Conservation (phyloP, 2,113 vertebrate genomes). For the Tragelaphus imberbis region DNA sequence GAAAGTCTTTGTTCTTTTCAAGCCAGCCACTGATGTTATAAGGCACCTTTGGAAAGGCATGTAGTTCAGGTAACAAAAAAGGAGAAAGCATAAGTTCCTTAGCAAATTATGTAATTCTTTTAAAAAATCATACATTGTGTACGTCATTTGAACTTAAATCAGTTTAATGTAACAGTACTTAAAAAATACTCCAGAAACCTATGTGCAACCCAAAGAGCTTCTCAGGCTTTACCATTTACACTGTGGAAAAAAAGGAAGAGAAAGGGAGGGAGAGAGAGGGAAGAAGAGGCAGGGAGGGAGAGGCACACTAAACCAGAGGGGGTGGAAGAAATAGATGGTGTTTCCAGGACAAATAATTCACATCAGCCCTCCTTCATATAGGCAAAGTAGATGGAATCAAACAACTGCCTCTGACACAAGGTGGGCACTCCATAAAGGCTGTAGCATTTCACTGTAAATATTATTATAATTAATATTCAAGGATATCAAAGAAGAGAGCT, state of each 20-base stretch:
- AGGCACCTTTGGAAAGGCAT: constrained; percentile 80
- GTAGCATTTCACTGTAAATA: background rate
- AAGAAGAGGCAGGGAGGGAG: background rate
- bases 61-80: background rate
- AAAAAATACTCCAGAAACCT: constrained; percentile 5
- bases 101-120: background rate
- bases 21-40: constrained; percentile 90
- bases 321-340: background rate
- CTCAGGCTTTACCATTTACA: background rate
- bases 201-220: background rate
- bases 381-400: background rate
- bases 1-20: constrained; percentile 91
- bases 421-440: background rate
- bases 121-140: background rate
- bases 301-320: background rate
- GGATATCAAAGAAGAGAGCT: constrained; percentile 19
- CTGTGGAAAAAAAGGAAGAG: background rate
- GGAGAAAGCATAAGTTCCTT: background rate
- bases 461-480: background rate
- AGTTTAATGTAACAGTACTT: background rate
- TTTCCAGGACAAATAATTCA: constrained; percentile 5
- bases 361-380: background rate
- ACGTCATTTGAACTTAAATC: background rate
- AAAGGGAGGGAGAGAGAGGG: background rate
- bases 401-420: background rate